A percentile compares a stretch with the other conserved stretches of the same genome.
Conservation (phyloP, 2,113 vertebrate species). For the Perca schrenkii region DNA sequence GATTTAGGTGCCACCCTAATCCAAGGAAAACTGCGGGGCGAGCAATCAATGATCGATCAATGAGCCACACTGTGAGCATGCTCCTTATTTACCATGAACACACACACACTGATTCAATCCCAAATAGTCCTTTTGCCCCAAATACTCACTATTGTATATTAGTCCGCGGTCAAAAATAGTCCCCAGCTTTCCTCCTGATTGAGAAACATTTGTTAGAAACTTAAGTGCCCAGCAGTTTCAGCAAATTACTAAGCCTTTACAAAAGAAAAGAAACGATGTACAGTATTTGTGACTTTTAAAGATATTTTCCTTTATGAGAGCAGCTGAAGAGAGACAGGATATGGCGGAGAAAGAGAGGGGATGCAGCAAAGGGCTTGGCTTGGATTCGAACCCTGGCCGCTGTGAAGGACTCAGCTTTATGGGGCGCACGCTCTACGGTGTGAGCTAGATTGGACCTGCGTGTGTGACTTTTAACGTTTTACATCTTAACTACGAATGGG, state of each 20-base stretch:
- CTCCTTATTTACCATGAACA: background rate
- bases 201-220: background rate
- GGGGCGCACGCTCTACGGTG: too few relatives aligned
- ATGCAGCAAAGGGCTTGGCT: too few relatives aligned
- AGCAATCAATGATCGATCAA: background rate
- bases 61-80: background rate
- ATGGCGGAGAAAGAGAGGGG: too few relatives aligned
- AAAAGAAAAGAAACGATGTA: background rate
- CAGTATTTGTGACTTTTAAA: background rate
- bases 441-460: too few relatives aligned
- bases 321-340: too few relatives aligned
- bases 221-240: background rate
- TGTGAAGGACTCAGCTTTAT: too few relatives aligned
- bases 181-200: background rate
- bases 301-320: too few relatives aligned
- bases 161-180: background rate
- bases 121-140: background rate
- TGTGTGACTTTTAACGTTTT: background rate
- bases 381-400: too few relatives aligned
- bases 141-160: background rate
- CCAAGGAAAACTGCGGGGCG: too few relatives aligned
- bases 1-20: too few relatives aligned
- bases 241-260: background rate
- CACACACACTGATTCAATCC: background rate
- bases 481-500: background rate